Conservation (phyloP, 30 jellyfish, hydroid and myxozoan genomes). For the Aurelia sp. region DNA sequence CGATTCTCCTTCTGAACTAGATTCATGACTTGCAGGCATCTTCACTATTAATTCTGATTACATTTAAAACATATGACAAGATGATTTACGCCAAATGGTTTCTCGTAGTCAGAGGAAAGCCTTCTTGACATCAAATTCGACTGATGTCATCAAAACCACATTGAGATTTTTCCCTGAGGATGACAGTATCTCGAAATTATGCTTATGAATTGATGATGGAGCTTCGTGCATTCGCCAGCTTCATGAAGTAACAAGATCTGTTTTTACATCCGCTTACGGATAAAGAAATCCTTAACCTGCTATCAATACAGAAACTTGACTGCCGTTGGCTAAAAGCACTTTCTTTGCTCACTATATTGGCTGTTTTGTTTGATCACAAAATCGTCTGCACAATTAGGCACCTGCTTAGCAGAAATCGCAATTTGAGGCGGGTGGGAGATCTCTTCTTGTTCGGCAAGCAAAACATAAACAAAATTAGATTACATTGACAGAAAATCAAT, state of each 20-base stretch:
- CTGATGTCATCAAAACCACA: background rate
- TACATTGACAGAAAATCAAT: no score
- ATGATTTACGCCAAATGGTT: background rate
- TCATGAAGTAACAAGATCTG: background rate
- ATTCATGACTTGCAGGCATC: no score
- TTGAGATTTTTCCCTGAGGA: no score
- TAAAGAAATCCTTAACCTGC: constrained; percentile 12
- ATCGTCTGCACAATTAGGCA: constrained; percentile 48
- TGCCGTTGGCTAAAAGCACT: background rate
- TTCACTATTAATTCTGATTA: no score
- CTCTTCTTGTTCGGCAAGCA: no score
- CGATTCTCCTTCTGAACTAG: no score
- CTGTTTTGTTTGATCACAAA: constrained; percentile 37
- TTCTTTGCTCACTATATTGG: background rate
- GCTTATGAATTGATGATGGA: background rate
- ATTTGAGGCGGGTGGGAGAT: no score
- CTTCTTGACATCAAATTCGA: background rate
- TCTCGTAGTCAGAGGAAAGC: background rate
- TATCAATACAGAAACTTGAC: background rate
- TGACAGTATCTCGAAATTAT: no score
- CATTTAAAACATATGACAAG: no score
- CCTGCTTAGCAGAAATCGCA: constrained; percentile 40
- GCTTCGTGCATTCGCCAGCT: background rate
- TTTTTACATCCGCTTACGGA: background rate
- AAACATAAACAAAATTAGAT: no score